Base-by-base conservation (phyloP, 2,888 invertebrate species). In the Unio pictorum region DNA sequence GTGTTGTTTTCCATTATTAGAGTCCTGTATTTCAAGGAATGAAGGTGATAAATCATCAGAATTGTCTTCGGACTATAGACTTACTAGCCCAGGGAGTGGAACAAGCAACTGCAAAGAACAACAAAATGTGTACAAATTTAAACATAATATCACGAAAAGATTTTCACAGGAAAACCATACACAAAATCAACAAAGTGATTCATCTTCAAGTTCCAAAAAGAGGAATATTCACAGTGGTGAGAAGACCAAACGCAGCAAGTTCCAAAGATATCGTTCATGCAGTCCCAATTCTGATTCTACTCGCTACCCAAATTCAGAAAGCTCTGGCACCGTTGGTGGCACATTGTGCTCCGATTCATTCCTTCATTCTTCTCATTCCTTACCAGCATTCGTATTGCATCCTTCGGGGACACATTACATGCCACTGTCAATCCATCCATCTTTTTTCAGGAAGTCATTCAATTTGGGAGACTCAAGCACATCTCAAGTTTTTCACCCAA, bases 381-480 rank as follows among this genome's bases (percentile, higher is more conserved):
- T 97, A 64, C 97, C 97, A 0, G 94, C 96, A 58, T 97, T 97
- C 90, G 96, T 96, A 4, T 91, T 97, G 57, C 96, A 97, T 89
- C 93, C 96, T n/a, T 93, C 94, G 76, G 96, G 97, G 59, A 93
- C 94, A 64, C 97, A 95, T 90, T 97, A 97, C 91, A 93, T 97
- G 68, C 97, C 97, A 1, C 91, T 97, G 59, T 83, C 85, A 4
- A 82, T 87, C 11, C 83, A 85, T 66, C 82, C 85, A 59, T 79
- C 81, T 26, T 81, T 78, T 66, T 73, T 84, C 57, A 72, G 73
- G 94, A 94, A 76, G 8, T 71, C 79, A n/a, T 78, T 81, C 3
- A 45, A 45, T 45, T 65, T 71, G 55, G 67, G 67, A 55, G 72
- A 76, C 23, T 55, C 68, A 26, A 70, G 71, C 2, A 63, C 68